Evolutionary conservation across 2,113 vertebrate species (phyloP), one percentile per base, ranked within the genome.

Genomic region (Upupa epops): DNA sequence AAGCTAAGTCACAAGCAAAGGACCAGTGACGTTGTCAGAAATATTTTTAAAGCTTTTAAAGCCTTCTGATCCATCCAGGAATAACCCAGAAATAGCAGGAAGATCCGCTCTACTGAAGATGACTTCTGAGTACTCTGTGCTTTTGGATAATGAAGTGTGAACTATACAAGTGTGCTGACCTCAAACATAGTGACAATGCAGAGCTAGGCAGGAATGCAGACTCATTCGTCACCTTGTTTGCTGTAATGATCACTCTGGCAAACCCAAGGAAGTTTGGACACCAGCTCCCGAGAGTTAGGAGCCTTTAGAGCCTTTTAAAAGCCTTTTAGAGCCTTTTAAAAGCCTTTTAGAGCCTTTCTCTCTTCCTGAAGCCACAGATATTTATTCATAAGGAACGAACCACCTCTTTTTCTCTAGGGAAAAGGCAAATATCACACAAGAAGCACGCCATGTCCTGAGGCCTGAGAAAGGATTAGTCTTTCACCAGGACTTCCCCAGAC

Each of bases 91-190:
- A 70, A 66, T 5, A 74, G 59, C 64, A 95, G 65, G n/a, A 88
- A 81, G 37, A 64, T 61, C 37, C 80, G n/a, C 31, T 51, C 31
- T 70, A n/a, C 48, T 90, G 90, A 64, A 64, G 29, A 60, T 60
- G 24, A 56, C 46, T 68, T 83, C 34, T 90, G 76, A 77, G 25
- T 34, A 60, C 45, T 83, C 61, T 59, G n/a, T 69, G 25, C 34
- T 87, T 84, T 54, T 90, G 58, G 56, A 51, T 83, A 94, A 95
- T 92, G 92, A 95, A 84, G 86, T 84, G 87, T 77, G 85, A 89
- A 78, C 75, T 61, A 36, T 59, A 76, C 54, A 91, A 89, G 92
- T 89, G 66, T 88, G 84, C 60, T 79, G 89, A 91, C 70, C 60
- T 71, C 16, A 48, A 83, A 93, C 90, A 92, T 76, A 82, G 83